Evolutionary conservation across 1,140 invertebrate genomes (phyloP).

Genomic region (Cyphomyrmex costatus): DNA sequence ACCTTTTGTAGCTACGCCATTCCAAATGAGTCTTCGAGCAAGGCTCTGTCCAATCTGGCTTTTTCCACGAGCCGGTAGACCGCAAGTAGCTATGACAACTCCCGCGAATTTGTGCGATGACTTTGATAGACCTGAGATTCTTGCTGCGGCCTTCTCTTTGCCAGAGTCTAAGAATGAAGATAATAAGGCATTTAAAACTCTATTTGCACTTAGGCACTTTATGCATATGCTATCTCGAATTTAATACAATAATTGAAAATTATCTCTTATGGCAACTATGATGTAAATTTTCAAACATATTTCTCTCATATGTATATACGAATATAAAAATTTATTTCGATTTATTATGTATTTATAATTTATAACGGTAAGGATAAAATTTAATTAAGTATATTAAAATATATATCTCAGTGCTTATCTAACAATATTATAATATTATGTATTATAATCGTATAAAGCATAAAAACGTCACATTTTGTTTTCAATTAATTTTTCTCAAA

Average conservation of each 20-base stretch:
- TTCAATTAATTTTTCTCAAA: background rate
- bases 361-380: too few relatives aligned
- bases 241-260: background rate
- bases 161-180: constrained; percentile 74
- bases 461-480: background rate
- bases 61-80: constrained; percentile 96
- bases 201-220: background rate
- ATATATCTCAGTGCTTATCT: background rate
- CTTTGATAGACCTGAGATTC: constrained; percentile 79
- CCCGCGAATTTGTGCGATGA: constrained; percentile 89
- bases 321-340: background rate
- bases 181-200: background rate
- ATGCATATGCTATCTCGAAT: background rate
- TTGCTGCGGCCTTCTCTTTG: constrained; percentile 77
- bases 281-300: background rate
- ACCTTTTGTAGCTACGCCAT: constrained; percentile 95
- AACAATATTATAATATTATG: background rate
- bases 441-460: background rate
- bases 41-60: constrained; percentile 96
- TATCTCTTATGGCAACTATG: background rate
- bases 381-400: constrained; percentile 14
- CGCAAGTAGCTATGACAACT: constrained; percentile 95
- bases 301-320: background rate
- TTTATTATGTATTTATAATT: background rate
- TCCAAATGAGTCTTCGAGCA: constrained; percentile 96